Base-by-base conservation (phyloP, 2,113 vertebrate genomes). In the Neodon shergylaensis region DNA sequence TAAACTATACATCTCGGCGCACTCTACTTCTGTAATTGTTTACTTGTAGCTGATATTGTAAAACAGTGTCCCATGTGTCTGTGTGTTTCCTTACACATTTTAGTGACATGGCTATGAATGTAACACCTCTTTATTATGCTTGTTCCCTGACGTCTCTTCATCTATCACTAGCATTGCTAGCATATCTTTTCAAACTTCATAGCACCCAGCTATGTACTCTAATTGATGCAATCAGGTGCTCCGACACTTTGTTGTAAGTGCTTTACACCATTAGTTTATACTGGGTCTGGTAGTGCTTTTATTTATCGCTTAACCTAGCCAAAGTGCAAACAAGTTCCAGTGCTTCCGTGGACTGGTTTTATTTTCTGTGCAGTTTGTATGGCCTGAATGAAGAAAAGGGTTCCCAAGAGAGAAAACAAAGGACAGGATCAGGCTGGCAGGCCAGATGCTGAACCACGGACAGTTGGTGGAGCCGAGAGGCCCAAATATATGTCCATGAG, bases 61-160 rank as follows among this genome's bases (percentile, higher is more conserved):
- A 87, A 95, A 90, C 86, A 91, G 66, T 44, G 91, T 79, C n/a
- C 7, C 96, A 14, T 84, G 1, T 61, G 13, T 96, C 14, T 91
- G 2, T 90, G 70, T 95, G 88, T 95, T 93, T 83, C 58, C 73
- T 31, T 74, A 81, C 1, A 31, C 84, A 76, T 65, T 74, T 92
- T 28, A 36, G 0, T 73, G 31, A 1, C 22, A 77, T 11, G 28
- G 17, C 31, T 91, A 16, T 84, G 42, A 65, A n/a, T 58, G 42
- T 31, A 10, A 49, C 49, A 39, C 39, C 1, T 66, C 42, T 39
- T 47, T 61, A 3, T 58, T 63, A 6, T n/a, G 19, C 10, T 54
- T 36, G 22, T 0, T 88, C 36, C 42, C 6, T 54, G 9, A 83
- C 68, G 73, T 89, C 33, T 52, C n/a, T 52, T 63, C 42, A 66